Evolutionary conservation across 2,797 vertebrate genomes (phyloP).

Genomic region (Acrossocheilus wenchowensis): DNA sequence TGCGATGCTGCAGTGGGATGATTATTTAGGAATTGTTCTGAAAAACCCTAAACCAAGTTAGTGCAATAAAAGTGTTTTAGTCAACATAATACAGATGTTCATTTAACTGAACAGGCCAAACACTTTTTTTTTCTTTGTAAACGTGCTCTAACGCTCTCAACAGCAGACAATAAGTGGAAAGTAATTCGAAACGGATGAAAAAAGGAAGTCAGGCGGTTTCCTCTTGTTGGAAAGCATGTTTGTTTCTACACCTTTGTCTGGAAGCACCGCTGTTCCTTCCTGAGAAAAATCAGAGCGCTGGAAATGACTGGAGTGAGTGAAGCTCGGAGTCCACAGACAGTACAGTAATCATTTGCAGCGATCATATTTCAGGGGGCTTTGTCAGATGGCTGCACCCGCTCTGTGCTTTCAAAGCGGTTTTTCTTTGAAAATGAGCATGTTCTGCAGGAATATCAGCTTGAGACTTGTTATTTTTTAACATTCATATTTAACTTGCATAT

Average conservation of each 20-base stretch:
- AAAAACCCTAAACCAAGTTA: not conserved
- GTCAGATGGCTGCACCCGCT: not conserved
- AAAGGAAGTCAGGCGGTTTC: conserved; percentile 73
- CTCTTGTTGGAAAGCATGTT: conserved; percentile 70
- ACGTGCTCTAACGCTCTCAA: not conserved
- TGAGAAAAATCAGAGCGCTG: conserved; percentile 65
- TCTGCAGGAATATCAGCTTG: not conserved
- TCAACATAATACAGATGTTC: not conserved
- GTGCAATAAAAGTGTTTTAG: not conserved
- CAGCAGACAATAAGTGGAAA: conserved; percentile 53
- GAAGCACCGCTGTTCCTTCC: conserved; percentile 83
- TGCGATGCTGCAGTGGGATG: not conserved
- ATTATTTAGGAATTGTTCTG: not conserved
- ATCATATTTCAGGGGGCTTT: not conserved
- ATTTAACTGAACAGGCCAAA: not conserved
- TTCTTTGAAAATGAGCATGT: not conserved
- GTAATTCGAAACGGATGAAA: conserved; percentile 67
- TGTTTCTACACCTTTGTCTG: conserved; percentile 77
- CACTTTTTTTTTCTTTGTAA: not conserved
- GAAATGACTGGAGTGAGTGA: not conserved
- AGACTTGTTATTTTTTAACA: conserved; percentile 1
- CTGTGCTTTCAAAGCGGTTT: not conserved
- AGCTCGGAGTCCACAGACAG: not conserved
- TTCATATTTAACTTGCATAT: not conserved
- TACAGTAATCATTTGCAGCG: conserved; percentile 12